Conservation (phyloP, 2,113 vertebrate genomes). For the Megaceryle torquata region DNA sequence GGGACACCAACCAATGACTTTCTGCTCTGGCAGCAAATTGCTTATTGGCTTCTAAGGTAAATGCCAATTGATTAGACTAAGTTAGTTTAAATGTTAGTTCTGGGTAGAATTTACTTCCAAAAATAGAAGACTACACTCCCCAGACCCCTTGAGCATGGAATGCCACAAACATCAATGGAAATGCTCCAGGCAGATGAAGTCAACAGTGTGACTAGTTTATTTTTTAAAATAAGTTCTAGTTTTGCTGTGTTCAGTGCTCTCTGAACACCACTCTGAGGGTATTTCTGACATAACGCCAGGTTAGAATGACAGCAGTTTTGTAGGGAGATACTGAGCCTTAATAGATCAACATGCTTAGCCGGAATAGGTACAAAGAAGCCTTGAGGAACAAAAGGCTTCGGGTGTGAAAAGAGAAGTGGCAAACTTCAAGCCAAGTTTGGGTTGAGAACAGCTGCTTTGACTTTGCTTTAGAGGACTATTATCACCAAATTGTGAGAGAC, state of each 20-base stretch:
- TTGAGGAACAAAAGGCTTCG: background rate
- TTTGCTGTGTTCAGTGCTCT: background rate
- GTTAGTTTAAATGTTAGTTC: background rate
- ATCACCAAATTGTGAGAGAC: background rate
- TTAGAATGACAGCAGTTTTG: background rate
- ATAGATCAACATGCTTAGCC: background rate
- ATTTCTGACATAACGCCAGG: background rate
- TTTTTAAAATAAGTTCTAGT: background rate
- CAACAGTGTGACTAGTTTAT: background rate
- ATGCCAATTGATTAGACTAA: background rate
- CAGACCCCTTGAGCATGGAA: background rate
- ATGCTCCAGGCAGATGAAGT: background rate
- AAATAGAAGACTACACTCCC: background rate
- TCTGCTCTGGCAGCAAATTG: background rate
- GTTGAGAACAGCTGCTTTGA: background rate
- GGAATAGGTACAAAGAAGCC: background rate
- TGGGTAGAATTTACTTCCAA: background rate
- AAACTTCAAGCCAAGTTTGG: background rate
- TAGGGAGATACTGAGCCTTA: background rate
- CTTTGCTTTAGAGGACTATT: background rate
- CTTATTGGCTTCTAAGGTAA: background rate
- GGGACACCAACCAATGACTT: background rate
- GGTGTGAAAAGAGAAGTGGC: background rate
- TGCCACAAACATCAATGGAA: background rate
- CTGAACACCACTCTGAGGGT: background rate